Conservation (phyloP, 2,113 vertebrate species). For the Aegypius monachus region DNA sequence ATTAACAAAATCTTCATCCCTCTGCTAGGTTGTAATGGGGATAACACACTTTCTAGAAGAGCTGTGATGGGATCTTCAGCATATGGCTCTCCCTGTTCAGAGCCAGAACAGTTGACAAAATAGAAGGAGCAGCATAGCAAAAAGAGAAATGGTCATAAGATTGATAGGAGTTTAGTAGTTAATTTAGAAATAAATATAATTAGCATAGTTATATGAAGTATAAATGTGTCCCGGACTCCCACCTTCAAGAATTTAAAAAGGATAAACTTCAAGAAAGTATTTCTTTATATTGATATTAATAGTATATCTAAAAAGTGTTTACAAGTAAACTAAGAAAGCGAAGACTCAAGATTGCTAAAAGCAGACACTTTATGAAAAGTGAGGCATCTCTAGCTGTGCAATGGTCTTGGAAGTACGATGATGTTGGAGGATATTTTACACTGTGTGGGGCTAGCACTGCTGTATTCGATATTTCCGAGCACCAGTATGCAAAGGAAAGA, state of each 20-base stretch:
- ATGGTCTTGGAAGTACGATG: neutral
- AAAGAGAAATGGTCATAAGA: neutral
- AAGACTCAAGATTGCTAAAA: neutral
- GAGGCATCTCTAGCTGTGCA: neutral
- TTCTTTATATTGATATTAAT: neutral
- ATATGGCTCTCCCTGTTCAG: neutral
- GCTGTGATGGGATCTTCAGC: accelerated
- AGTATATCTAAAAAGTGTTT: neutral
- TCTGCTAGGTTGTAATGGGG: neutral
- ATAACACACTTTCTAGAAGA: neutral
- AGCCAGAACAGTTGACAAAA: neutral
- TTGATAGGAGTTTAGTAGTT: neutral
- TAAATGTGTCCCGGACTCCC: neutral
- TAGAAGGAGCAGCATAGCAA: neutral
- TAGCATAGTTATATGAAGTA: neutral
- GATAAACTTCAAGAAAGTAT: neutral
- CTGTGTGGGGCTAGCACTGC: accelerated
- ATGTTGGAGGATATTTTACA: neutral
- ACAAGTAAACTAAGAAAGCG: neutral
- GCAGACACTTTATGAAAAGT: neutral
- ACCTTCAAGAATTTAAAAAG: neutral
- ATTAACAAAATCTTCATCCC: neutral
- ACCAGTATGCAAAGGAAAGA: neutral
- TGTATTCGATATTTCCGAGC: accelerated
- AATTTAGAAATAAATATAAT: neutral